A percentile compares a stretch with the other conserved stretches of the same genome.
These are phyloP conservation scores for Drosophila subobscura DNA, from an alignment of 1,140 invertebrate species.

Conservation along the genomic window DNA sequence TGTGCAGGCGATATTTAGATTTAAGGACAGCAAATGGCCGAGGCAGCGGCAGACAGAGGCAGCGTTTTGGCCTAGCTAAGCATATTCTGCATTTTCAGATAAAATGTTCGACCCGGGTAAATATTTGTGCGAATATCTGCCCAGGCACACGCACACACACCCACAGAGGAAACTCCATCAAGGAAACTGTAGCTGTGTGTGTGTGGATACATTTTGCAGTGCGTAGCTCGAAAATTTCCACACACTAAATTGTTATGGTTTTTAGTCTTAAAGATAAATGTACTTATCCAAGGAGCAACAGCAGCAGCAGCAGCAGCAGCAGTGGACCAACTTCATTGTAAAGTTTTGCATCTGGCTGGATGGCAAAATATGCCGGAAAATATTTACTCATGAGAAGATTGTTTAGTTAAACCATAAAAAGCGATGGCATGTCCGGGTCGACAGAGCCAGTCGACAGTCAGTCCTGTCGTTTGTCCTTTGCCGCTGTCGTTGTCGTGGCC, in stretches of 20 bases:
- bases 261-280: constrained; percentile 59
- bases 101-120: constrained; percentile 60
- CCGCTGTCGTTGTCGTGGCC: constrained; percentile 19
- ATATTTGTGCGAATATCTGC: constrained; percentile 73
- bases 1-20: too few relatives aligned
- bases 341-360: constrained; percentile 48
- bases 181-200: constrained; percentile 39
- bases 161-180: constrained; percentile 9
- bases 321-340: constrained; percentile 52
- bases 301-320: not conserved
- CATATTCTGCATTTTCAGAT: constrained; percentile 59
- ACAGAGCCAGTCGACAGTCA: too few relatives aligned
- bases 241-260: constrained; percentile 73
- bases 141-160: constrained; percentile 25
- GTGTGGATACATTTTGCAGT: constrained; percentile 61
- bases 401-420: constrained; percentile 82
- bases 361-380: constrained; percentile 74
- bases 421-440: constrained; percentile 49
- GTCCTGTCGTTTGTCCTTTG: not conserved
- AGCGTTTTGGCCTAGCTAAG: constrained; percentile 36
- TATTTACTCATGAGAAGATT: constrained; percentile 77
- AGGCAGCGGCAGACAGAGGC: not conserved
- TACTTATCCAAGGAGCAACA: constrained; percentile 36
- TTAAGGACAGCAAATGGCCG: constrained; percentile 7
- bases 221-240: constrained; percentile 75